These are phyloP conservation scores for Ammodytes dubius DNA, from an alignment of 2,113 vertebrate genomes.

Conservation along the genomic window DNA sequence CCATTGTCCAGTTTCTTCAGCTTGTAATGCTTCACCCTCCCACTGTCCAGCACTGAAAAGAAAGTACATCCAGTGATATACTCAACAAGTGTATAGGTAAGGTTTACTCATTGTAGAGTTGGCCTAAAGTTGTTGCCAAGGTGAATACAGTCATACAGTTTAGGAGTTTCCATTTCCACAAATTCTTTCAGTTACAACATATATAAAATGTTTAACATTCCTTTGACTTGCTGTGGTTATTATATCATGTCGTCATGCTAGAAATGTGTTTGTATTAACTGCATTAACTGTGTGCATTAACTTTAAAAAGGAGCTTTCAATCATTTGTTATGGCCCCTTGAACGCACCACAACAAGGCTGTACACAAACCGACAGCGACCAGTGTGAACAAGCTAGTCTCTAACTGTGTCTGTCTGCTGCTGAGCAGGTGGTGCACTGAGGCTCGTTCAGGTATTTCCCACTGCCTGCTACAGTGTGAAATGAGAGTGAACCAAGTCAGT, in stretches of 20 bases:
- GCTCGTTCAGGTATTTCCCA: too few relatives aligned
- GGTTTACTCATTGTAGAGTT: neutral
- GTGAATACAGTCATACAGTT: too few relatives aligned
- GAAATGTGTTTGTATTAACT: neutral
- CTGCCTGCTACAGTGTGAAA: too few relatives aligned
- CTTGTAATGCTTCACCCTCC: slow-evolving; percentile 93
- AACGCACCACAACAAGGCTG: neutral
- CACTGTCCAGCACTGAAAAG: slow-evolving; percentile 87
- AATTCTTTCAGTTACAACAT: neutral
- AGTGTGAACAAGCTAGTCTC: too few relatives aligned
- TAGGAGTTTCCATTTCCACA: neutral
- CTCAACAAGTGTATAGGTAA: too few relatives aligned
- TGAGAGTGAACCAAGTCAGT: too few relatives aligned
- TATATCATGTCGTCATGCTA: neutral
- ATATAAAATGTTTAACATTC: neutral
- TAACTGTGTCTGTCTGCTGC: too few relatives aligned
- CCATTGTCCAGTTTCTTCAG: slow-evolving; percentile 85
- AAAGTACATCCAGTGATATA: neutral
- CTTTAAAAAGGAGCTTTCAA: neutral
- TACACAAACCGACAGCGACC: too few relatives aligned
- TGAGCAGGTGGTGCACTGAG: too few relatives aligned
- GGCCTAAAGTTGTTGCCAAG: neutral
- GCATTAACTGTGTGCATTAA: neutral
- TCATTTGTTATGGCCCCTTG: neutral
- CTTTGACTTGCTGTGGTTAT: neutral